phyloP scores from a whole-genome alignment of 2,113 vertebrate species.

The Sinocyclocheilus anophthalmus region DNA sequence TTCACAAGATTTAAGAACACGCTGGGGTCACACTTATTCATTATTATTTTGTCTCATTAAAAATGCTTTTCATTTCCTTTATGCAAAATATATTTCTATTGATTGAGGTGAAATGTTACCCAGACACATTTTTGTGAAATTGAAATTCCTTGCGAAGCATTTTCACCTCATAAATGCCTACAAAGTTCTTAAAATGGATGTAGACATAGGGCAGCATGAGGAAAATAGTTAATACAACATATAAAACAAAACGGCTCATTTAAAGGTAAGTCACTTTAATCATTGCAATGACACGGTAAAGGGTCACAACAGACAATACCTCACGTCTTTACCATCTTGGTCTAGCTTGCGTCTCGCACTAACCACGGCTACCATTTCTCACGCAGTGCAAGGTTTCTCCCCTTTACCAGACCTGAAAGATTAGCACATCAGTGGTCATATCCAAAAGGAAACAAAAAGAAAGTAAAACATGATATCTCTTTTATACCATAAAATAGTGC shows the following conservation, averaged over 20 bases:
- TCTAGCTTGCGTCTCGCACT: conserved; percentile 52
- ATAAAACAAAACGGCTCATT: neutral
- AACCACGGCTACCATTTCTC: conserved; percentile 52
- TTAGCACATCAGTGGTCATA: conserved; percentile 57
- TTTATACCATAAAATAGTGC: conserved; percentile 21
- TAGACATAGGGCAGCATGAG: neutral
- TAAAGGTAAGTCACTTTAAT: conserved; percentile 66
- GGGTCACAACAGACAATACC: conserved; percentile 52
- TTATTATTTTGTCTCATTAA: neutral
- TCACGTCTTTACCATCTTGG: conserved; percentile 56
- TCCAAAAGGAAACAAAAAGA: conserved; percentile 46
- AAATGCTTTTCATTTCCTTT: neutral
- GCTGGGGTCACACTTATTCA: neutral
- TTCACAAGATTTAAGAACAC: neutral
- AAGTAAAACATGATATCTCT: conserved; percentile 46
- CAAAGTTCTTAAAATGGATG: too few species aligned
- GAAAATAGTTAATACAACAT: neutral
- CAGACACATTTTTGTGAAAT: neutral
- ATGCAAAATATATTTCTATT: neutral
- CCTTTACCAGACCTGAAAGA: conserved; percentile 50
- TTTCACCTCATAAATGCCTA: neutral
- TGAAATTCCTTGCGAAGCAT: neutral
- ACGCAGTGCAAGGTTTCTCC: conserved; percentile 54
- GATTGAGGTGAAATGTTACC: neutral
- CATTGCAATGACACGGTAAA: conserved; percentile 54